These are phyloP conservation scores for Hemaris fuciformis DNA, from an alignment of 2,888 invertebrate genomes.

Conservation along the genomic window DNA sequence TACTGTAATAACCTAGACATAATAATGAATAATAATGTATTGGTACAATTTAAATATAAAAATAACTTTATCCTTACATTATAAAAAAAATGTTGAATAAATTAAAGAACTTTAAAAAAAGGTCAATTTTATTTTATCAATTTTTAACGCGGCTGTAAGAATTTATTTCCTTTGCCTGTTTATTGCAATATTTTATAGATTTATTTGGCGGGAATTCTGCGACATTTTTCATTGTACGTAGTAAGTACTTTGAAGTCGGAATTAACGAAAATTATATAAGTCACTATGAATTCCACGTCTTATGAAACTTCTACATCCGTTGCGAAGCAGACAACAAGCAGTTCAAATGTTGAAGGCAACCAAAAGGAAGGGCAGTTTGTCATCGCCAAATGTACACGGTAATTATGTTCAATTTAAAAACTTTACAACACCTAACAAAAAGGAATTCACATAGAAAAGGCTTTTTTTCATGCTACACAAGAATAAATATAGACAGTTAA, in stretches of 20 bases:
- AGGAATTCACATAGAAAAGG: no score
- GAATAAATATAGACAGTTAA: no score
- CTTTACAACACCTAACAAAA: no score
- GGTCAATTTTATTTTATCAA: background rate
- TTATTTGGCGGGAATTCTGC: background rate
- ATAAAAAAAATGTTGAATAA: background rate
- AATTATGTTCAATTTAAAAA: slow-evolving; percentile 12
- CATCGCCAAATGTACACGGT: slow-evolving; percentile 60
- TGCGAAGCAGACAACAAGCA: slow-evolving; percentile 26
- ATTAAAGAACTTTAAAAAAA: background rate
- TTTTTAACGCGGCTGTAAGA: background rate
- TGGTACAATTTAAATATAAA: no score
- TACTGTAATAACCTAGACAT: no score
- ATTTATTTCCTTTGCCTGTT: background rate
- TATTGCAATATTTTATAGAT: background rate
- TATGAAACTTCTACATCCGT: slow-evolving; percentile 28
- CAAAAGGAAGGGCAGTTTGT: slow-evolving; percentile 46
- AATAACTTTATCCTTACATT: background rate
- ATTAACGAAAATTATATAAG: background rate
- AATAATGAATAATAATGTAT: no score
- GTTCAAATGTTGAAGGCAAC: slow-evolving; percentile 24
- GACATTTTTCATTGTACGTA: no score
- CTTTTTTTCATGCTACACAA: no score
- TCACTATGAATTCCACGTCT: slow-evolving; percentile 17
- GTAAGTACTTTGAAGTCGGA: background rate